These are phyloP conservation scores for Trididemnum clinides DNA, from an alignment of 23 tunicate species.

Conservation along the genomic window DNA sequence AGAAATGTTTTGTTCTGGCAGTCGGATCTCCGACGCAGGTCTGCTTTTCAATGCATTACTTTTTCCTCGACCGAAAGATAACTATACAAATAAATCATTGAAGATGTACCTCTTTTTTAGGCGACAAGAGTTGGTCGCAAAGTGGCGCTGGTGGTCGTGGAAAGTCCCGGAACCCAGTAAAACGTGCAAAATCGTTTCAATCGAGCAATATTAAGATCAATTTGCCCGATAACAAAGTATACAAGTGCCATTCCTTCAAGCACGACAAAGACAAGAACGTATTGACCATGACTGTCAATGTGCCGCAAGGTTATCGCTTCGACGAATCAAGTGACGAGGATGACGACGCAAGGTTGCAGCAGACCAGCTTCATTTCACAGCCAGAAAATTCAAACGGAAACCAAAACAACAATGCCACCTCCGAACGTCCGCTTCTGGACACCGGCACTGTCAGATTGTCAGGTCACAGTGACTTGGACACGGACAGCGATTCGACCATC, in stretches of 20 bases:
- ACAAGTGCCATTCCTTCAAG: background rate
- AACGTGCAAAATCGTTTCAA: background rate
- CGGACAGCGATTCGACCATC: conserved; percentile 28
- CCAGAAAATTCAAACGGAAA: background rate
- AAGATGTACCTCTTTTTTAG: too few relatives aligned
- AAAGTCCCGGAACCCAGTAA: background rate
- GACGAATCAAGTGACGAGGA: background rate
- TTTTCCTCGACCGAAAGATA: too few relatives aligned
- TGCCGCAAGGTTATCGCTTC: background rate
- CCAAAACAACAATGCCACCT: background rate
- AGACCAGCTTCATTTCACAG: background rate
- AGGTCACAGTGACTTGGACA: background rate
- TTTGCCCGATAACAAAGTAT: background rate
- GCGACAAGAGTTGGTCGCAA: background rate
- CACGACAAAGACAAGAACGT: background rate
- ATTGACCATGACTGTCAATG: background rate
- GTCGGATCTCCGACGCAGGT: too few relatives aligned
- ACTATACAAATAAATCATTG: too few relatives aligned
- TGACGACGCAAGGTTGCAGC: too few relatives aligned
- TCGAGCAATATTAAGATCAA: background rate
- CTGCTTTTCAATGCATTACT: too few relatives aligned
- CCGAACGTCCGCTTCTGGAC: background rate
- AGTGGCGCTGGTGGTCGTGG: background rate
- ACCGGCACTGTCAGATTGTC: background rate
- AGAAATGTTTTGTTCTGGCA: too few relatives aligned